Base-by-base conservation (phyloP, 92 coral and sea anemone species). In the Anthopleura xanthogrammica region DNA sequence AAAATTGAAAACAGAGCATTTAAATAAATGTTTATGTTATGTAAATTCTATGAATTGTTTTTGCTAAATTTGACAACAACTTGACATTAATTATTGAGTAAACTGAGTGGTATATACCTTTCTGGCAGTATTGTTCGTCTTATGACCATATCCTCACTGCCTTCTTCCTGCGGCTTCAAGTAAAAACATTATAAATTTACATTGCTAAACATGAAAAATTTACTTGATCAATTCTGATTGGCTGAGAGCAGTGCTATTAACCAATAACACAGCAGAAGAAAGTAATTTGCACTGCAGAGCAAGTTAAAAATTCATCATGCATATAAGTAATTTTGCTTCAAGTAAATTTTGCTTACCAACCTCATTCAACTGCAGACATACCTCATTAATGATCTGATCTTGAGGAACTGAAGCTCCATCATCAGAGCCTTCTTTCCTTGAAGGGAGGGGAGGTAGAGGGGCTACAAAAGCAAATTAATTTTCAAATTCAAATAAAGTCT, bases 51-150 rank as follows among this genome's bases (percentile, higher is more conserved):
- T 29, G 36, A 29, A 4, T 19, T 62, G 29, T 62, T 11, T 62
- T 5, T 62, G 36, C 3, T 71, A 2, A 71, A n/a, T 40, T 23
- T 72, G 48, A 29, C n/a, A 16, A 14, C 12, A 14, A 72, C 36
- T 72, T 4, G 7, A 14, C 43, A 36, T 42, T 48, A 74, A 74
- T 46, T 9, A 5, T 46, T 46, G 50, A 46, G 50, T 46, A 0
- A 46, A 41, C 29, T 42, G 24, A 41, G 16, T 52, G 36, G 58
- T 54, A 16, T 7, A 36, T 71, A 93, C 97, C 97, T 93, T 81
- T 87, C 88, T 36, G 96, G 89, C n/a, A 90, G 80, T 62, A 95
- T 86, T 12, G 87, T 83, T 87, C 93, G 89, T 70, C 95, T 78
- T 14, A 91, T 86, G 57, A 92, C 95, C 70, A 85, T 80, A 66